A percentile compares a stretch with the other conserved stretches of the same genome.
Conservation (phyloP, 2,113 vertebrate species). For the Nycticorax nycticorax region DNA sequence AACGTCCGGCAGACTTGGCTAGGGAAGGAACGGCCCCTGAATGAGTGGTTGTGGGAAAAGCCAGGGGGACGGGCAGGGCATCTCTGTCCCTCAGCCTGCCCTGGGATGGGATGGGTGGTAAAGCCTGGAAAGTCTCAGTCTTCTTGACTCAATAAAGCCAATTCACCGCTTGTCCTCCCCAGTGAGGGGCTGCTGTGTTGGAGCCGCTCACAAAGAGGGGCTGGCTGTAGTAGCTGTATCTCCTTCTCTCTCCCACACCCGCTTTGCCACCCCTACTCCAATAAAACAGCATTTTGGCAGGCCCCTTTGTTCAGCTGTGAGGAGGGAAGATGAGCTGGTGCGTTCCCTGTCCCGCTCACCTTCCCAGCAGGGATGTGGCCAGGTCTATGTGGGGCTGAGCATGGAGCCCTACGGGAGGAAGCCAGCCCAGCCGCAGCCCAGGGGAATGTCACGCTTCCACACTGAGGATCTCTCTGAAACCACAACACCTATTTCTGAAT, state of each 20-base stretch:
- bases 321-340: too few species aligned
- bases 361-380: neutral
- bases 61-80: neutral
- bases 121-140: neutral
- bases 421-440: neutral
- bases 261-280: neutral
- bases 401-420: neutral
- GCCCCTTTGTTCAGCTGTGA: neutral
- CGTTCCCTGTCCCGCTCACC: neutral
- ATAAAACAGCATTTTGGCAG: neutral
- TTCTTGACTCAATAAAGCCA: neutral
- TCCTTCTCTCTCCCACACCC: neutral
- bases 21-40: neutral
- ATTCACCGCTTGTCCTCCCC: neutral
- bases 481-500: neutral
- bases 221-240: neutral
- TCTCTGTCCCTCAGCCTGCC: neutral
- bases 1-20: neutral
- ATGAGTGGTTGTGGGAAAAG: neutral
- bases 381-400: neutral
- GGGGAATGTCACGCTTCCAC: neutral
- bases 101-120: neutral
- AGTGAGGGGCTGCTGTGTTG: neutral
- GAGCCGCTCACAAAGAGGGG: neutral
- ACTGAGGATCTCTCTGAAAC: neutral